Evolutionary conservation across 2,113 vertebrate genomes (phyloP), one percentile per base, ranked within the genome.

Genomic region (Piaya cayana): DNA sequence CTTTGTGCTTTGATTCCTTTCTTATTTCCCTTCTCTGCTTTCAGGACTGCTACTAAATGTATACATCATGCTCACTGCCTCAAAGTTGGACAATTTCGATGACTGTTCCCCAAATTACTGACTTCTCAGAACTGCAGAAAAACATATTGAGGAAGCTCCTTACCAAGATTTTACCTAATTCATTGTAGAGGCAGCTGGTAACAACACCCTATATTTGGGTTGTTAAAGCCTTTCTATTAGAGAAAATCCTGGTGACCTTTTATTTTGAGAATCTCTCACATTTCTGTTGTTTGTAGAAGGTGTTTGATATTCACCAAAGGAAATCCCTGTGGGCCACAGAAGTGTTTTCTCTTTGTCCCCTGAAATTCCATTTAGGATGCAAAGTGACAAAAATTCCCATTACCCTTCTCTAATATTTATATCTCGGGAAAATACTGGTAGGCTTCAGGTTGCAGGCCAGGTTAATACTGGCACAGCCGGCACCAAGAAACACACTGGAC

Each of bases 221-320:
- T 1, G 4, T 78, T 94, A 96, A 96, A 95, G 88, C 93, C 60
- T 88, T 96, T 90, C 94, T 92, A 88, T 95, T 93, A 97, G 17
- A 92, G 88, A 93, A 95, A 97, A 96, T 96, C 93, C 94, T 64
- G 4, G 16, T 93, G 96, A 97, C 96, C 96, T 96, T 97, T 97
- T 92, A 79, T 96, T 93, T 96, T 93, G 60, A 94, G 88, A 75
- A 81, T 93, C 79, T 80, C 82, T 96, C 95, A 88, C 90, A 92
- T 90, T 95, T 96, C 82, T 93, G 23, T 71, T 96, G 92, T 94
- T 96, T 96, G 95, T 86, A 72, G 82, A 95, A 69, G 53, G 22
- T 90, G 86, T 93, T 94, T 96, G 72, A 91, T 86, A 96, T 96
- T 95, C 90, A 94, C 80, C 34, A 93, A 8, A 86, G 43, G 65